Evolutionary conservation across 2,113 vertebrate species (phyloP), one percentile per base, ranked within the genome.

Genomic region (Anolis carolinensis): DNA sequence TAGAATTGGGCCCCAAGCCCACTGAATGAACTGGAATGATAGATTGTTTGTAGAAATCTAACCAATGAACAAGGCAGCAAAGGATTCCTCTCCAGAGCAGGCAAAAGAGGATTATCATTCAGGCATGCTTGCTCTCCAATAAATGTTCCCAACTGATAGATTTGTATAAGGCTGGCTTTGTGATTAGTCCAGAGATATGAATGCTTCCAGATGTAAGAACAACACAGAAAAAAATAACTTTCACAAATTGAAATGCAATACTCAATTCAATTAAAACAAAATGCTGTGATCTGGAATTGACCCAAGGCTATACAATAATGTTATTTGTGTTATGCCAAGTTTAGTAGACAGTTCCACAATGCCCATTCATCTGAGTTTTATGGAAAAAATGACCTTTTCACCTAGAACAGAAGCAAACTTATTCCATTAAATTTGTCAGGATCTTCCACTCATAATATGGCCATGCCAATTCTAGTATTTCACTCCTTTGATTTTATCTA

Each of bases 231-330:
- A 70, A 84, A 86, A 74, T 90, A n/a, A 93, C 92, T 92, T 94
- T 93, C 90, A 91, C 90, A 93, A 94, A 95, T 92, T 90, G 92
- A 92, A 94, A 95, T 90, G 89, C 90, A 93, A 94, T 93, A 91
- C 86, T 84, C 90, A 93, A 94, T 93, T 95, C 91, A 93, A 95
- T 95, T 95, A 94, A 94, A 95, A 95, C 84, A 91, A 92, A 93
- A 94, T 78, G 88, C 86, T 91, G 32, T 79, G 84, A 91, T 89
- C 83, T 95, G 95, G 92, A 95, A 93, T 50, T 77, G 91, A 95
- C 93, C 93, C 95, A 95, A 95, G 90, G 88, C 89, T 92, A 91
- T 79, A 87, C 86, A 74, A 86, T 92, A 93, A 88, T 25, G 0
- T 88, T 94, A 90, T 92, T 93, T 91, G 91, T 88, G 93, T 90